Evolutionary conservation across 1,140 invertebrate genomes (phyloP).

Genomic region (Polyergus mexicanus): DNA sequence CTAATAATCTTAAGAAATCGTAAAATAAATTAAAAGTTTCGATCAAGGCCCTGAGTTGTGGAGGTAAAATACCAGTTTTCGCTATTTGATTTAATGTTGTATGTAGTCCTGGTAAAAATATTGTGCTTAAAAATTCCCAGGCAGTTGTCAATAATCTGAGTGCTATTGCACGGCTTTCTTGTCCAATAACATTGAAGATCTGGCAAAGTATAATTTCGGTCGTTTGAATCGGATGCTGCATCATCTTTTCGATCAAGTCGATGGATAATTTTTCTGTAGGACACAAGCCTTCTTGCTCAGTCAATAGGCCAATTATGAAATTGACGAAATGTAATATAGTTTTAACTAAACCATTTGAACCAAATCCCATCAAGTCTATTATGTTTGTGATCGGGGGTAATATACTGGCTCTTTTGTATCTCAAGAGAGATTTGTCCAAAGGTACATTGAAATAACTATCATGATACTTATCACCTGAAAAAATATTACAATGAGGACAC

Average conservation of each 20-base stretch:
- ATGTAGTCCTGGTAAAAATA: neutral
- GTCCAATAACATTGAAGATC: neutral
- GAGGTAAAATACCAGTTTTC: neutral
- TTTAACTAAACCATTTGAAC: neutral
- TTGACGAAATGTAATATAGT: rapidly evolving
- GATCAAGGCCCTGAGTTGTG: neutral
- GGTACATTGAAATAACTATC: neutral
- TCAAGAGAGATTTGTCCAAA: neutral
- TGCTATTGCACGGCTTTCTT: neutral
- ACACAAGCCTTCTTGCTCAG: neutral
- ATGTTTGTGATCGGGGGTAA: neutral
- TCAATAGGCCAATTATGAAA: neutral
- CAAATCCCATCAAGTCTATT: neutral
- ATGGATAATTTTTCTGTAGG: neutral
- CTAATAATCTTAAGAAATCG: rapidly evolving
- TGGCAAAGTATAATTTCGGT: neutral
- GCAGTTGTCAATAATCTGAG: rapidly evolving
- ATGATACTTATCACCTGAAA: slow-evolving; percentile 7
- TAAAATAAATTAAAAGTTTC: rapidly evolving
- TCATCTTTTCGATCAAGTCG: neutral
- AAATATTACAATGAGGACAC: neutral
- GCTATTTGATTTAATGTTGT: rapidly evolving
- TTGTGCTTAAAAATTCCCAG: neutral
- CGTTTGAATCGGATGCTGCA: neutral
- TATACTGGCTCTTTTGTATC: slow-evolving; percentile 13